phyloP scores from a whole-genome alignment of 1,140 invertebrate species.

The Camponotus vicinus region DNA sequence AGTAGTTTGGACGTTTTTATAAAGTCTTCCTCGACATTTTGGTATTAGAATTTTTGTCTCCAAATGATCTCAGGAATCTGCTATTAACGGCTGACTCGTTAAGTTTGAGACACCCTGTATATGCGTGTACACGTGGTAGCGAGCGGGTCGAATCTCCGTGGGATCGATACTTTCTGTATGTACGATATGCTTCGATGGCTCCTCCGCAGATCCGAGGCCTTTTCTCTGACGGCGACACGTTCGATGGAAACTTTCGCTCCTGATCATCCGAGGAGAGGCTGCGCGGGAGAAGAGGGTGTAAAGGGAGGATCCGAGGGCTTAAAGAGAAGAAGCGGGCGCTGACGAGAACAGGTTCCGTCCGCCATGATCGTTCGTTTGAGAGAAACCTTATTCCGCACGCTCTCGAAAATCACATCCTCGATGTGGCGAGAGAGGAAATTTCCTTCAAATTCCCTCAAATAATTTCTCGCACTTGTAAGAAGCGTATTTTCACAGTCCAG shows the following conservation, averaged over 20 bases:
- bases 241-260: conserved; percentile 15
- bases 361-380: conserved; percentile 23
- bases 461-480: conserved; percentile 12
- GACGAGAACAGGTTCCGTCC: not conserved
- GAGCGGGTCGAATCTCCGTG: not conserved
- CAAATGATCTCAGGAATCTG: no score
- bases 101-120: not conserved
- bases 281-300: not conserved
- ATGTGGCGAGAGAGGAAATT: not conserved
- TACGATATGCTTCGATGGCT: conserved; percentile 56
- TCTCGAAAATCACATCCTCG: conserved; percentile 15
- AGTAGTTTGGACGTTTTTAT: no score
- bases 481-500: not conserved
- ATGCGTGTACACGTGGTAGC: not conserved
- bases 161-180: conserved; percentile 60
- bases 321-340: not conserved
- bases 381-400: conserved; percentile 17
- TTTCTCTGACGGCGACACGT: not conserved
- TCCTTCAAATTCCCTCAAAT: conserved; percentile 20
- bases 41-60: no score
- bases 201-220: conserved; percentile 22
- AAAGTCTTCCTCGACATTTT: no score
- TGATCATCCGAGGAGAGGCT: conserved; percentile 9
- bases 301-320: not conserved
- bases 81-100: no score